phyloP scores from a whole-genome alignment of 2,888 invertebrate genomes.

The Melipona beecheii region DNA sequence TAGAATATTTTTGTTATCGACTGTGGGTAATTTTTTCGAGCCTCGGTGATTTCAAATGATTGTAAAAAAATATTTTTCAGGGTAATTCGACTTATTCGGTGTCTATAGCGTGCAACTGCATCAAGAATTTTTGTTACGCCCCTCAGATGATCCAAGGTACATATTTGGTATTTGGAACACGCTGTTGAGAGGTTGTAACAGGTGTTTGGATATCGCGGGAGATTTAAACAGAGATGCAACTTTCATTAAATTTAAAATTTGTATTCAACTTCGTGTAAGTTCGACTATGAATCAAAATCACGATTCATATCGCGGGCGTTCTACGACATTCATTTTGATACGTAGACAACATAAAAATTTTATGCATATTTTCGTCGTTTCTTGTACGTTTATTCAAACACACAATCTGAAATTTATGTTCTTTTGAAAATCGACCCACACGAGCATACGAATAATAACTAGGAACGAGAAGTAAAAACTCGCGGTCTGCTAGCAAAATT shows the following conservation, averaged over 20 bases:
- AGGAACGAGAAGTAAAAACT: too few species aligned
- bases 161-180: neutral
- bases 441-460: neutral
- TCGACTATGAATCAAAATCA: too few species aligned
- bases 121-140: neutral
- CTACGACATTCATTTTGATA: too few species aligned
- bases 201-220: conserved; percentile 3
- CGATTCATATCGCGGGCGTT: too few species aligned
- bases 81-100: conserved; percentile 5
- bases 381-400: too few species aligned
- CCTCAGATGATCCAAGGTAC: neutral
- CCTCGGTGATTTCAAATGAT: neutral
- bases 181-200: neutral
- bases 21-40: neutral
- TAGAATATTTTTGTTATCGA: too few species aligned
- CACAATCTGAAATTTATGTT: neutral
- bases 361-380: too few species aligned
- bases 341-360: too few species aligned
- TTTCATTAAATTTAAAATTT: neutral
- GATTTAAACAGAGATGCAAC: neutral
- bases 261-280: too few species aligned
- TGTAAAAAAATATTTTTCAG: neutral
- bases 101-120: neutral
- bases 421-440: neutral
- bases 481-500: neutral